Percentiles rank a stretch among this genome's conserved stretches.
Evolutionary conservation across 2,113 vertebrate genomes (phyloP).

Genomic region (Pyrgilauda ruficollis): DNA sequence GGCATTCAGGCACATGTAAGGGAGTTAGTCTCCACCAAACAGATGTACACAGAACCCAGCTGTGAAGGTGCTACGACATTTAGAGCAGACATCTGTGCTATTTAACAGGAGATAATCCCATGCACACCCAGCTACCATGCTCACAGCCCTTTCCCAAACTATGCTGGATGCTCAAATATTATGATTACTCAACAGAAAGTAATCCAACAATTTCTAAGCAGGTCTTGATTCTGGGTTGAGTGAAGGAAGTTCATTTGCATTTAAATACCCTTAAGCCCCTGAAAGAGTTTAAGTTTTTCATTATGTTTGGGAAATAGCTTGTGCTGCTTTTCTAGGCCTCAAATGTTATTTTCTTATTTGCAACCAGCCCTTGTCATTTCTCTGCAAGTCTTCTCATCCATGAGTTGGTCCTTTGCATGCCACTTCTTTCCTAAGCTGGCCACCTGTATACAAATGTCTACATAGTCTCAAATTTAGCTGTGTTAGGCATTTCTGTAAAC

Average conservation of each 20-base stretch:
- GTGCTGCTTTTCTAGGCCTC: neutral
- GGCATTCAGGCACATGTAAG: neutral
- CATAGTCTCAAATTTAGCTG: neutral
- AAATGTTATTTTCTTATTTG: neutral
- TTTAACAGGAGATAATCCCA: neutral
- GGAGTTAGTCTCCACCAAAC: neutral
- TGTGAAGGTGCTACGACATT: neutral
- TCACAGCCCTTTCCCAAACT: neutral
- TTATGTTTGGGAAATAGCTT: slow-evolving; percentile 31
- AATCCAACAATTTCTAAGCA: neutral
- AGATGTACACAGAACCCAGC: neutral
- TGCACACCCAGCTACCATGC: neutral
- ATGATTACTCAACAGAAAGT: slow-evolving; percentile 4
- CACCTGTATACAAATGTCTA: neutral
- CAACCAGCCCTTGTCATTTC: neutral
- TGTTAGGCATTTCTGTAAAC: neutral
- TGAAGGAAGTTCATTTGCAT: slow-evolving; percentile 39
- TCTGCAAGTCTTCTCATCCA: neutral
- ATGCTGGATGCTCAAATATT: neutral
- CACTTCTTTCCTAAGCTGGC: neutral
- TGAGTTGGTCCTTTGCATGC: neutral
- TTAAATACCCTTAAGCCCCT: slow-evolving; percentile 44
- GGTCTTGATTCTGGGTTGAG: neutral
- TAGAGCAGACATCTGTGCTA: neutral
- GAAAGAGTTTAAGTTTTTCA: slow-evolving; percentile 21